Evolutionary conservation across 2,888 invertebrate species (phyloP), one percentile per base, ranked within the genome.

Genomic region (Andrena bucephala): DNA sequence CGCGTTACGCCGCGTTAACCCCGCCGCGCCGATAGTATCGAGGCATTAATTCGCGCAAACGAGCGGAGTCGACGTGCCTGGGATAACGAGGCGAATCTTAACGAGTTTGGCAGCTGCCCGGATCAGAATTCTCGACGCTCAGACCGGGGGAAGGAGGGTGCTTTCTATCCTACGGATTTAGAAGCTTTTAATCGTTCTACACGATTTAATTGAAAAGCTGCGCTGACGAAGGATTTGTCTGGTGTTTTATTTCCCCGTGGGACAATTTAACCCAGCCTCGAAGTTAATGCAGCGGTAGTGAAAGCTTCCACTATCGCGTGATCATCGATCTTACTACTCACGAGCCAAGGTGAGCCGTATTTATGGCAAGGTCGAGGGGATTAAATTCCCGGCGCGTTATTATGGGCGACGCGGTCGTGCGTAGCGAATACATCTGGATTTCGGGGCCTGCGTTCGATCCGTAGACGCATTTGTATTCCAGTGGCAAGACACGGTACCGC

Each of bases 41-140:
- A 66, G 84, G 77, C 87, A 86, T 89, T 87, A 90, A 90, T 89
- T 88, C 84, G 84, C 75, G 75, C 78, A 78, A 88, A 89, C 89
- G 86, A 89, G 85, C 36, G 62, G 48, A 77, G 67, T 20, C 80
- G 63, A 48, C 74, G 74, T 60, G 68, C 60, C 29, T 62, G 69
- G 81, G 79, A 85, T 87, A 87, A 87, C 85, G 83, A 88, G 87
- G 65, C 84, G 69, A 80, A 85, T 87, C 83, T 86, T 87, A 88
- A 89, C 77, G 86, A 77, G 77, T 87, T 85, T 67, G 85, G 78
- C 84, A 80, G 79, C 79, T 70, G 77, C 62, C 57, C 60, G 65
- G 73, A 69, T 76, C 70, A n/a, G 24, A 48, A 52, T 48, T 16
- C 29, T 52, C 42, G 62, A 31, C 42, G 27, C n/a, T 20, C 52